Evolutionary conservation across 2,113 vertebrate species (phyloP).

Genomic region (Daubentonia madagascariensis): DNA sequence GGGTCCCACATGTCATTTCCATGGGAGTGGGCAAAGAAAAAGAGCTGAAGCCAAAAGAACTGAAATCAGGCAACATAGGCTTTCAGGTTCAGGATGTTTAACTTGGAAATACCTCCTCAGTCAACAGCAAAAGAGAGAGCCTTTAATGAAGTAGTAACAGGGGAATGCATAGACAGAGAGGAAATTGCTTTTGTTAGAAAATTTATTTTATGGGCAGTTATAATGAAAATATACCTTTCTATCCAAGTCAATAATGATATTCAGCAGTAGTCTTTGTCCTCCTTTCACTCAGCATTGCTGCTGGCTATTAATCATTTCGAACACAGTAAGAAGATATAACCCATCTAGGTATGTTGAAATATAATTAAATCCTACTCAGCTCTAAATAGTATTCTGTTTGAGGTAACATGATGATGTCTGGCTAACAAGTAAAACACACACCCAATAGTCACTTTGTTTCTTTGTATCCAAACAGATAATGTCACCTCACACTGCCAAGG

Average conservation of each 20-base stretch:
- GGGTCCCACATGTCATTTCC: background rate
- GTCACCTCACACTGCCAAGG: conserved; percentile 3
- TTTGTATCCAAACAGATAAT: conserved; percentile 27
- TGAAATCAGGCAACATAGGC: background rate
- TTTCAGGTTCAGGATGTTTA: background rate
- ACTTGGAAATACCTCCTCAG: background rate
- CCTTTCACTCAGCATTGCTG: conserved; percentile 9
- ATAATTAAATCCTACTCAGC: conserved; percentile 46
- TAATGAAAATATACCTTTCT: conserved; percentile 34
- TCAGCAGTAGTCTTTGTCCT: background rate
- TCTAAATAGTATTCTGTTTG: conserved; percentile 26
- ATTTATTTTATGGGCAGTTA: conserved; percentile 14
- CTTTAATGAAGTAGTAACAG: background rate
- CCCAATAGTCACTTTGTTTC: background rate
- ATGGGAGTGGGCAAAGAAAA: background rate
- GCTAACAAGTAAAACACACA: conserved; percentile 5
- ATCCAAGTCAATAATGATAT: conserved; percentile 47
- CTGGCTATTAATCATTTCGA: conserved; percentile 60
- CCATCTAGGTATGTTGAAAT: conserved; percentile 37
- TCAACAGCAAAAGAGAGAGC: background rate
- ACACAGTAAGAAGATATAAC: conserved; percentile 38
- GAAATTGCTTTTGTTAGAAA: conserved; percentile 10
- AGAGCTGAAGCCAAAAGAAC: background rate
- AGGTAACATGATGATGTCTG: conserved; percentile 23
- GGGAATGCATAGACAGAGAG: background rate